phyloP scores from a whole-genome alignment of 2,113 vertebrate species.

The Tachuris rubrigastra region DNA sequence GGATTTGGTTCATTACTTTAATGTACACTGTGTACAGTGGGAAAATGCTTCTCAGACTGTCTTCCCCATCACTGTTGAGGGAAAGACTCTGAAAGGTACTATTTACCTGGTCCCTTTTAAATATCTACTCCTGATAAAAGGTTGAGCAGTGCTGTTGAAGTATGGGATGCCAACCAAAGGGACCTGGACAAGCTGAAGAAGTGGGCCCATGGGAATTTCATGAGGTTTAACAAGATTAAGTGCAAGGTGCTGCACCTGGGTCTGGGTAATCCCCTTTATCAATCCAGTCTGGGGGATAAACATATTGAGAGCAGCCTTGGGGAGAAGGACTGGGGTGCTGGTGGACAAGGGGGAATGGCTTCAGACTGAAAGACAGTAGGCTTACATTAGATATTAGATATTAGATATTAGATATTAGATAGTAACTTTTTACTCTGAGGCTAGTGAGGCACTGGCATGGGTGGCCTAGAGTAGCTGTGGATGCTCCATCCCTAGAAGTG shows the following conservation, averaged over 20 bases:
- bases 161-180: neutral
- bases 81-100: neutral
- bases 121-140: neutral
- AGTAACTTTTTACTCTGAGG: too few relatives aligned
- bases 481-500: too few relatives aligned
- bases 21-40: accelerated
- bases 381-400: too few relatives aligned
- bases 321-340: neutral
- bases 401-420: too few relatives aligned
- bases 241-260: neutral
- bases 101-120: neutral
- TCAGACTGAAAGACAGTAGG: too few relatives aligned
- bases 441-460: too few relatives aligned
- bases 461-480: too few relatives aligned
- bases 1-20: neutral
- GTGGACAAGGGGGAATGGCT: too few relatives aligned
- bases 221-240: neutral
- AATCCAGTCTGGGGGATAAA: neutral
- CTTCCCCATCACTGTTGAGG: neutral
- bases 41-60: neutral
- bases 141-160: neutral
- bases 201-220: neutral
- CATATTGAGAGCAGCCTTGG: neutral
- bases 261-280: neutral
- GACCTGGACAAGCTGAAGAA: neutral